These are phyloP conservation scores for Empidonax alnorum DNA, from an alignment of 2,113 vertebrate genomes.

Conservation along the genomic window DNA sequence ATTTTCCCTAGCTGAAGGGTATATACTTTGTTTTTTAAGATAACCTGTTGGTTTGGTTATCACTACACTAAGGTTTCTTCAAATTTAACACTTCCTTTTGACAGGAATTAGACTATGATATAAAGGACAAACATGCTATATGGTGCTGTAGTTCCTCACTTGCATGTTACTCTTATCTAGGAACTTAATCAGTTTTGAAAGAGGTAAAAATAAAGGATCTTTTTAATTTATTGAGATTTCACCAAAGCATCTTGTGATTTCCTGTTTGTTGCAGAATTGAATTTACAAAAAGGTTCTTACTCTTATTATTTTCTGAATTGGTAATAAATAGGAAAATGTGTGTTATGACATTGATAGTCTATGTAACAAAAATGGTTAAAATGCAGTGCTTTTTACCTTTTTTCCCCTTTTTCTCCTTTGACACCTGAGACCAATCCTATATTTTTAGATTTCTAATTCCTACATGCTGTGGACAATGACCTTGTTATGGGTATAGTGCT, in stretches of 20 bases:
- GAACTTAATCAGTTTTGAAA: neutral
- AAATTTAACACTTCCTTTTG: neutral
- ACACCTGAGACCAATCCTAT: neutral
- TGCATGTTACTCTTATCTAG: neutral
- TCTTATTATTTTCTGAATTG: neutral
- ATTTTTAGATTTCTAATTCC: neutral
- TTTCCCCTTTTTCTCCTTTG: neutral
- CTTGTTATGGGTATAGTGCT: neutral
- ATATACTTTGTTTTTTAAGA: neutral
- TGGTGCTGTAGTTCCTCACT: neutral
- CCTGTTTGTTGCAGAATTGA: neutral
- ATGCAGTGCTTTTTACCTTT: neutral
- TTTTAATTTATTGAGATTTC: neutral
- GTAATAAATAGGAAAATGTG: neutral
- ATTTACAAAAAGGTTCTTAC: neutral
- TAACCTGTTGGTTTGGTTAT: neutral
- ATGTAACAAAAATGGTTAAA: neutral
- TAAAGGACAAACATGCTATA: neutral
- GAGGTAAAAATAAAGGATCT: neutral
- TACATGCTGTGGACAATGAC: neutral
- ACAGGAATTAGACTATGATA: neutral
- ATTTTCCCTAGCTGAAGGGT: neutral
- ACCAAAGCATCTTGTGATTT: neutral
- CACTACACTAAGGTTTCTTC: neutral
- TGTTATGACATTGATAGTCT: neutral